Conservation (phyloP, 1,140 invertebrate species). For the Brachionus rotundiformis region DNA sequence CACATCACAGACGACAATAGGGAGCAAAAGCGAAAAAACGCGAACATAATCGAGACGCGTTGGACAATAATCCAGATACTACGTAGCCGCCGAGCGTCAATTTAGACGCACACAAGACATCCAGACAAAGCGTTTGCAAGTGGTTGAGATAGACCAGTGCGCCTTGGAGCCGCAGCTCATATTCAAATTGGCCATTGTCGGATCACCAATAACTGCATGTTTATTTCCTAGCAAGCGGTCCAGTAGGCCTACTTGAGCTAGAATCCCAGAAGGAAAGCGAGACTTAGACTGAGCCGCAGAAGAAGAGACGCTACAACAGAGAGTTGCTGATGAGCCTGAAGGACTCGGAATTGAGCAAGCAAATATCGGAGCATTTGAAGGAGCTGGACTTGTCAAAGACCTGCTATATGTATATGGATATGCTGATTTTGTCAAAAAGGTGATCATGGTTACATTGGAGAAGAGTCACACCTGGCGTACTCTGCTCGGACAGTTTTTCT, state of each 20-base stretch:
- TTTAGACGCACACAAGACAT: too few relatives aligned
- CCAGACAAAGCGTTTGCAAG: too few relatives aligned
- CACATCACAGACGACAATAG: too few relatives aligned
- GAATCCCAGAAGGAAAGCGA: not conserved
- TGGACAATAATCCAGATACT: too few relatives aligned
- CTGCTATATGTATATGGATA: not conserved
- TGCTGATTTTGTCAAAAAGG: not conserved
- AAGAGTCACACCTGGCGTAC: not conserved
- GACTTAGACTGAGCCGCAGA: not conserved
- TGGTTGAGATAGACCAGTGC: too few relatives aligned
- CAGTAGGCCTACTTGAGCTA: not conserved
- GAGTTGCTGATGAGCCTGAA: not conserved
- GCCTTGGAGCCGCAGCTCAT: too few relatives aligned
- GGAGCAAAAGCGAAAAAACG: too few relatives aligned
- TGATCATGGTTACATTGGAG: slow-evolving; percentile 24
- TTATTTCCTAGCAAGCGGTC: not conserved
- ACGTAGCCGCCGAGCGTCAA: too few relatives aligned
- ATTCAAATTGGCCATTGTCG: not conserved
- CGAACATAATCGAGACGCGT: too few relatives aligned
- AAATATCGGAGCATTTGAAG: not conserved
- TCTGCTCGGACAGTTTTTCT: slow-evolving; percentile 10
- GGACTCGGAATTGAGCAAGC: not conserved
- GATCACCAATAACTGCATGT: not conserved
- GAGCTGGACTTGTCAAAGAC: not conserved
- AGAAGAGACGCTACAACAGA: slow-evolving; percentile 3